A percentile compares a stretch with the other conserved stretches of the same genome.
Conservation (phyloP, 2,797 vertebrate species). For the Agapornis canus region DNA sequence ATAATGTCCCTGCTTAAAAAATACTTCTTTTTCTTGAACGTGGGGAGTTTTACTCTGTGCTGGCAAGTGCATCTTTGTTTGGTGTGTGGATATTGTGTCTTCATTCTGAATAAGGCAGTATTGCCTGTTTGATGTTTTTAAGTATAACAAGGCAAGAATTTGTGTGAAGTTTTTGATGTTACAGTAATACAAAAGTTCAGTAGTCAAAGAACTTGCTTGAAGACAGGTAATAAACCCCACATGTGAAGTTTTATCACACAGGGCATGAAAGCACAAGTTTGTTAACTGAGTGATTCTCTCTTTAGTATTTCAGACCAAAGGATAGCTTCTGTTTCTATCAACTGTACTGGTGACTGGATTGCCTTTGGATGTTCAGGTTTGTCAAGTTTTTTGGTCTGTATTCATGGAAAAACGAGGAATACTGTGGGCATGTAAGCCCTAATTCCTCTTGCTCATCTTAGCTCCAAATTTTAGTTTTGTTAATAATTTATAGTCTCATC, state of each 20-base stretch:
- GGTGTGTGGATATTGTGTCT: background rate
- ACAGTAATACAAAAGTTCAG: background rate
- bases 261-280: background rate
- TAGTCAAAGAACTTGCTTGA: background rate
- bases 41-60: background rate
- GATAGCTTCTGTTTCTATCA: constrained; percentile 87
- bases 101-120: background rate
- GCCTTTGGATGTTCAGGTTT: constrained; percentile 93
- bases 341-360: constrained; percentile 93
- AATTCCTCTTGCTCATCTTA: background rate
- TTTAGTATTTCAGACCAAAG: constrained; percentile 92
- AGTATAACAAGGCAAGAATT: background rate
- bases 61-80: background rate
- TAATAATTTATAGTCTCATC: background rate
- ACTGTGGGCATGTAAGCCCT: background rate
- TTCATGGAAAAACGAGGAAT: background rate
- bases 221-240: background rate
- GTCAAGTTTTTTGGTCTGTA: background rate
- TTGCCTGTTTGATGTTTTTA: background rate
- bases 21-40: accelerated
- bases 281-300: background rate
- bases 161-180: background rate
- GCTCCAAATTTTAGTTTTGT: background rate
- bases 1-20: background rate
- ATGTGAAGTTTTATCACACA: background rate